phyloP scores from a whole-genome alignment of 2,888 invertebrate species.

The Lasioglossum zephyrum region DNA sequence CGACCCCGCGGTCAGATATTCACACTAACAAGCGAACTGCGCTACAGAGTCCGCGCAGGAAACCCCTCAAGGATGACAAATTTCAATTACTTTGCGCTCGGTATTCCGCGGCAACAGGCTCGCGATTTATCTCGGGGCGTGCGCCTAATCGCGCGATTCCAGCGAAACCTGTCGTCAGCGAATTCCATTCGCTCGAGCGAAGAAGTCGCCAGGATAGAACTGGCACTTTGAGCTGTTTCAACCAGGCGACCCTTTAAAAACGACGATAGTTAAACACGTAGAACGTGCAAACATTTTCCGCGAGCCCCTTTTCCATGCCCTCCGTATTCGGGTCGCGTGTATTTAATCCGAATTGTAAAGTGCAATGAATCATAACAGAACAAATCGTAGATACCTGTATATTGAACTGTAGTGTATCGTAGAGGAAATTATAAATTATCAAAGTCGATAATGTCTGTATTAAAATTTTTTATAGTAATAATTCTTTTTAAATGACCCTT shows the following conservation, averaged over 20 bases:
- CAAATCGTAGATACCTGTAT: too few relatives aligned
- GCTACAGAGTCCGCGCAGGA: constrained; percentile 41
- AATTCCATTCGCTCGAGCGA: constrained; percentile 65
- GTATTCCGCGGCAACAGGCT: background rate
- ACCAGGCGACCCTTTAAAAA: background rate
- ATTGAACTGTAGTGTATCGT: too few relatives aligned
- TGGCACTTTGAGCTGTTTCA: background rate
- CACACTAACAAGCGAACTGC: constrained; percentile 49
- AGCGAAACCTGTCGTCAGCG: constrained; percentile 74
- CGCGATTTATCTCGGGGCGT: constrained; percentile 67
- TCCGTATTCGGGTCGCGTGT: too few relatives aligned
- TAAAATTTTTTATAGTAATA: too few relatives aligned
- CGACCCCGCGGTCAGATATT: background rate
- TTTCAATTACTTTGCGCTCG: constrained; percentile 46
- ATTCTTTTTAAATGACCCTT: too few relatives aligned
- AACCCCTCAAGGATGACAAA: constrained; percentile 56
- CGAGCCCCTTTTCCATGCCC: too few relatives aligned
- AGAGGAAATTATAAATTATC: too few relatives aligned
- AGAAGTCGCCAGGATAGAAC: background rate
- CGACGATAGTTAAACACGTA: background rate
- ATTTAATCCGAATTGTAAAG: too few relatives aligned
- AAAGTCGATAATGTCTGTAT: too few relatives aligned
- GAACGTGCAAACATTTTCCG: too few relatives aligned
- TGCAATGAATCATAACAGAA: too few relatives aligned
- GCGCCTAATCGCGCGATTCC: constrained; percentile 67